Percentiles rank a stretch among this genome's conserved stretches.
phyloP scores from a whole-genome alignment of 1,140 invertebrate genomes.

The Battus philenor region DNA sequence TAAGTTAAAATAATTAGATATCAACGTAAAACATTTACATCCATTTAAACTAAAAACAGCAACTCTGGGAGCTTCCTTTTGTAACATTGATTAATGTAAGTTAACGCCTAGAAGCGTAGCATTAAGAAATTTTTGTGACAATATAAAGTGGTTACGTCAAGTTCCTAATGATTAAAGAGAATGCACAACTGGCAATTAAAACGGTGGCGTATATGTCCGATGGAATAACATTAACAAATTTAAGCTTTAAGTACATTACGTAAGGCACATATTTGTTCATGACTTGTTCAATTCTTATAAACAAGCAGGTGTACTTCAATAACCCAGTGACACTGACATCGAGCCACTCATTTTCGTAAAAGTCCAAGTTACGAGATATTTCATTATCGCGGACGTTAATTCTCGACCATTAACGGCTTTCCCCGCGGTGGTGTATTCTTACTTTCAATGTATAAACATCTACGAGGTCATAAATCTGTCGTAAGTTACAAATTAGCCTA shows the following conservation, averaged over 20 bases:
- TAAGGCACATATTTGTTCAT: conserved; percentile 1
- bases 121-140: conserved; percentile 11
- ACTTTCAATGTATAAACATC: conserved; percentile 28
- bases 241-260: not conserved
- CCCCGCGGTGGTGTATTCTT: conserved; percentile 23
- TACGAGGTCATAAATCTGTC: conserved; percentile 50
- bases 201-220: conserved; percentile 5
- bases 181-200: conserved; percentile 15
- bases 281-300: not conserved
- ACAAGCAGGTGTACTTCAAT: conserved; percentile 17
- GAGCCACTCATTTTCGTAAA: conserved; percentile 17
- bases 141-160: conserved; percentile 15
- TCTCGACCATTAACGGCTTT: conserved; percentile 42
- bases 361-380: conserved; percentile 31
- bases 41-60: too few species aligned
- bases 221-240: not conserved
- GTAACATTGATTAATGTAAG: too few species aligned
- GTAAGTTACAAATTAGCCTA: conserved; percentile 45
- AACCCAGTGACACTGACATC: conserved; percentile 21
- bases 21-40: too few species aligned
- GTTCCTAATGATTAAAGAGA: conserved; percentile 10
- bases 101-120: too few species aligned
- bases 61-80: too few species aligned
- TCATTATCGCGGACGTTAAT: conserved; percentile 32
- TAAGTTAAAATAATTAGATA: too few species aligned